phyloP scores from a whole-genome alignment of 37 sponge, comb jelly and placozoan genomes.

The Oopsacas minuta region DNA sequence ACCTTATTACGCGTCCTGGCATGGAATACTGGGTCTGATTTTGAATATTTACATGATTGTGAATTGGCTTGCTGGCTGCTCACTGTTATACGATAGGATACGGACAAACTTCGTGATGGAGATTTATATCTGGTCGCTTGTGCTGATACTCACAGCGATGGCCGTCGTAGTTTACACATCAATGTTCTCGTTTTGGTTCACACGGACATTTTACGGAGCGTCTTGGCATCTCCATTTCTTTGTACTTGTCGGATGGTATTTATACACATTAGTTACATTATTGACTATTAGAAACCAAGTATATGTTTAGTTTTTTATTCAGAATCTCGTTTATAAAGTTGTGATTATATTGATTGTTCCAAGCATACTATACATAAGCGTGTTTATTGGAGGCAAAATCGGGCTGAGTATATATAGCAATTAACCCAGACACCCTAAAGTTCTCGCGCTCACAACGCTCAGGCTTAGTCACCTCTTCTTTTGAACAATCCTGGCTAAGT shows the following conservation, averaged over 20 bases:
- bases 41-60: neutral
- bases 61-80: neutral
- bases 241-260: neutral
- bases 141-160: neutral
- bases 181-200: conserved; percentile 4
- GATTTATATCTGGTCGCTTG: neutral
- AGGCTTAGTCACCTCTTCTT: no score
- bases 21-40: neutral
- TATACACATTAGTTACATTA: neutral
- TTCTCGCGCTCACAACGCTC: no score
- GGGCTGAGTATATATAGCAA: no score
- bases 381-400: no score
- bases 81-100: neutral
- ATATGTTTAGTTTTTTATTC: neutral
- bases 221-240: neutral
- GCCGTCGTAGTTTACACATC: neutral
- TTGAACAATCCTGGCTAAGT: no score
- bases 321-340: neutral
- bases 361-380: no score
- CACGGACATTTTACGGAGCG: neutral
- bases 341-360: neutral
- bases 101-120: neutral
- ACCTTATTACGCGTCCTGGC: neutral
- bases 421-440: no score
- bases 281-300: neutral